Percentiles rank a stretch among this genome's conserved stretches.
phyloP scores from a whole-genome alignment of 2,113 vertebrate genomes.

The Forbesichthys agassizii region DNA sequence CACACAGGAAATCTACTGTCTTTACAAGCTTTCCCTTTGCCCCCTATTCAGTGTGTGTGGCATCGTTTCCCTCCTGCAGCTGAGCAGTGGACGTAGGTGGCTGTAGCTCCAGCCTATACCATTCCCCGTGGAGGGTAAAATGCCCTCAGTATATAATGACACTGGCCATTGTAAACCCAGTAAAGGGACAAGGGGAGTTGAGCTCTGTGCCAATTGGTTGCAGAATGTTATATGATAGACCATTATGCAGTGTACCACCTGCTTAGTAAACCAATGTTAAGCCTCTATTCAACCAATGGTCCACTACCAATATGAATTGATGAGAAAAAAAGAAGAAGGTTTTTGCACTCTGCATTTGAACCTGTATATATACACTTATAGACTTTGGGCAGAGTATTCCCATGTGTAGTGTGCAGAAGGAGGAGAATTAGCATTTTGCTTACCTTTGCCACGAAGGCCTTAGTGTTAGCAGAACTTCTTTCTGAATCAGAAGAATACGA shows the following conservation, averaged over 20 bases:
- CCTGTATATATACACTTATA: no score
- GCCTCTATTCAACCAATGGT: no score
- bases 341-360: no score
- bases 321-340: no score
- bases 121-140: conserved; percentile 55
- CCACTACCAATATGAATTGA: no score
- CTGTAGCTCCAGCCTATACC: conserved; percentile 24
- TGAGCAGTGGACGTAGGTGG: neutral
- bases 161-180: conserved; percentile 24
- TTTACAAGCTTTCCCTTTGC: neutral
- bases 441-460: no score
- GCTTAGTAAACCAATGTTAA: no score
- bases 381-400: no score
- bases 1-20: neutral
- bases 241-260: conserved; percentile 17
- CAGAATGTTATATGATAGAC: conserved; percentile 4
- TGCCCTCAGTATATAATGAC: conserved; percentile 30
- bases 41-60: neutral
- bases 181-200: conserved; percentile 43
- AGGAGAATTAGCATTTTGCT: no score
- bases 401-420: no score
- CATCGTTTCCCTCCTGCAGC: neutral
- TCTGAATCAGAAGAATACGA: no score
- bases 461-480: no score
- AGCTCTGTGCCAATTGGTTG: conserved; percentile 29